Base-by-base conservation (phyloP, 23 tunicate species). In the Ciona savignyi region DNA sequence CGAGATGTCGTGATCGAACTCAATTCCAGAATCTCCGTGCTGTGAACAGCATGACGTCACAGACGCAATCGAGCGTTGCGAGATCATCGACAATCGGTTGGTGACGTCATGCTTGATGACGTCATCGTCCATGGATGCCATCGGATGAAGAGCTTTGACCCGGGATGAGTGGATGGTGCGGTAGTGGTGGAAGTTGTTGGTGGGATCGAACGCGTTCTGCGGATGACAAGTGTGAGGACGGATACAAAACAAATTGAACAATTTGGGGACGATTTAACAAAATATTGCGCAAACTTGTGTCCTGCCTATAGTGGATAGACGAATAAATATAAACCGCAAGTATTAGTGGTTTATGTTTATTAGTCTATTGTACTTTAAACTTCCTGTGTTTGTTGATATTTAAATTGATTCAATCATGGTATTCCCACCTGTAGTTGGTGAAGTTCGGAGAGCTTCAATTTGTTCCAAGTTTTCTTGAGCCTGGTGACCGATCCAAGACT, bases 21-120 rank as follows among this genome's bases (percentile, higher is more conserved):
- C 97, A 70, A 91, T 85, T 27, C 97, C 97, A 11, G 97, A 91
- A 70, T 91, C 97, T 11, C 91, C 77, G 42, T 77, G 93, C 48
- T 81, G 97, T 11, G 97, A 91, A 35, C 94, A 80, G 63, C 73
- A 29, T 19, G 97, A 91, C 27, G 77, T 33, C 19, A 61, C 93
- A 1, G 97, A 91, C 3, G 85, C 74, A 2, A 74, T 68, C 19
- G 95, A 88, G 34, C 76, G 87, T 73, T 82, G 95, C 2, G 96
- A 89, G 1, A 75, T 78, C 23, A 81, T 60, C 21, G 91, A 85
- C 68, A 63, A 78, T 1, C 93, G 86, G 60, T 89, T 78, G 25
- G 72, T 49, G 4, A 68, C 35, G 27, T 70, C 70, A 4, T 48
- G 72, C 0, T 32, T 60, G 35, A 62, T 51, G n/a, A 63, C 42